These are phyloP conservation scores for Mythimna ferrago DNA, from an alignment of 2,888 invertebrate genomes.

Conservation along the genomic window DNA sequence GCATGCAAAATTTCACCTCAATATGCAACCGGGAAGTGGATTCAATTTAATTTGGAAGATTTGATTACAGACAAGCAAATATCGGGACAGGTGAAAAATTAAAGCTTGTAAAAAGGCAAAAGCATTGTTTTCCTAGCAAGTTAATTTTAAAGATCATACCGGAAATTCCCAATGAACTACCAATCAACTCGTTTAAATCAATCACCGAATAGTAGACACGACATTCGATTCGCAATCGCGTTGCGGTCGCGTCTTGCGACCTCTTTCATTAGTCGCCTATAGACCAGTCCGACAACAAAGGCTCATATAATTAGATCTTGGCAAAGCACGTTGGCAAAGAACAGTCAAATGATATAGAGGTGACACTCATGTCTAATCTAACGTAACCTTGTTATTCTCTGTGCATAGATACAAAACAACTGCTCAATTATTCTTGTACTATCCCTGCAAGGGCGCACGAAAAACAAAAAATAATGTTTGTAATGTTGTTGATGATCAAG, in stretches of 20 bases:
- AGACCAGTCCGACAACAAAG: constrained; percentile 74
- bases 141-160: background rate
- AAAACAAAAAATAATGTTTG: no score
- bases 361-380: background rate
- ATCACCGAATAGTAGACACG: constrained; percentile 53
- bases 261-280: constrained; percentile 62
- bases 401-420: no score
- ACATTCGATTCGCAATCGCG: constrained; percentile 57
- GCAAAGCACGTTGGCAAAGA: constrained; percentile 69
- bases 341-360: background rate
- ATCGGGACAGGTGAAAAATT: no score
- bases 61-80: no score
- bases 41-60: no score
- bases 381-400: no score
- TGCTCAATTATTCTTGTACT: no score
- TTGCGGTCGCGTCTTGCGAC: constrained; percentile 67
- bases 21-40: no score
- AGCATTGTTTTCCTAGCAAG: background rate
- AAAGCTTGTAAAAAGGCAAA: background rate
- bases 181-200: constrained; percentile 48
- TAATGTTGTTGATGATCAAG: no score
- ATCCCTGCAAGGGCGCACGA: no score
- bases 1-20: no score
- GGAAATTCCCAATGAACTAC: background rate
- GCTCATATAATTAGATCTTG: constrained; percentile 85